Base-by-base conservation (phyloP, 2,888 invertebrate species). In the Scaptomyza parva region DNA sequence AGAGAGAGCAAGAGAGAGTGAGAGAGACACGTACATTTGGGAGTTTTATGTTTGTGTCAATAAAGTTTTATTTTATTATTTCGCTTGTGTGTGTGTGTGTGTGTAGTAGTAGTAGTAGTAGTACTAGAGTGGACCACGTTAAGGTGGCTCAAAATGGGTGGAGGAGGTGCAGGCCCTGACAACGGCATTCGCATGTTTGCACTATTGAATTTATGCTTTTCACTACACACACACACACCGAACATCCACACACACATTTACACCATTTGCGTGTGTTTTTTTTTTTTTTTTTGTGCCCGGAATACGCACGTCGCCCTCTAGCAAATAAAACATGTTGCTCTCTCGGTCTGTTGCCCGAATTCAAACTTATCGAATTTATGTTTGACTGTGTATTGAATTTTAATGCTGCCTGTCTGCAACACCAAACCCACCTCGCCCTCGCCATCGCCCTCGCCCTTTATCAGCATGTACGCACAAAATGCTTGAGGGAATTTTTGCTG, bases 41-140 rank as follows among this genome's bases (percentile, higher is more conserved):
- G 69, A 76, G 73, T 82, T 84, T 81, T 84, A 67, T 78, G 73
- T 85, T 82, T 78, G 70, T 82, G 87, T 78, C 84, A 85, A 84
- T 86, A 86, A 86, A 84, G 70, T 86, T 86, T 81, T 85, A 84
- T 84, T 87, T 87, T 85, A 81, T 86, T 86, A 86, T 81, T 81
- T 75, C 55, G 51, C 35, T 26, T 50, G 28, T 22, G 41, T 50
- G 7, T 35, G 14, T 30, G 12, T 30, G 3, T 33, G 33, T 33
- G 33, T 26, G 28, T 28, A 28, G 28, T 28, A 28, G 28, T 28
- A 28, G 28, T 9, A 28, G 28, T 24, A 28, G 28, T 26, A 24
- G 24, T 1, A 28, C 57, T 54, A 20, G 59, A 58, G 37, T 52
- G 33, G 18, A 14, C 20, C 14, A 24, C 28, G 28, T 28, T 41